Evolutionary conservation across 2,888 invertebrate genomes (phyloP).

Genomic region (Drosophila anomalata): DNA sequence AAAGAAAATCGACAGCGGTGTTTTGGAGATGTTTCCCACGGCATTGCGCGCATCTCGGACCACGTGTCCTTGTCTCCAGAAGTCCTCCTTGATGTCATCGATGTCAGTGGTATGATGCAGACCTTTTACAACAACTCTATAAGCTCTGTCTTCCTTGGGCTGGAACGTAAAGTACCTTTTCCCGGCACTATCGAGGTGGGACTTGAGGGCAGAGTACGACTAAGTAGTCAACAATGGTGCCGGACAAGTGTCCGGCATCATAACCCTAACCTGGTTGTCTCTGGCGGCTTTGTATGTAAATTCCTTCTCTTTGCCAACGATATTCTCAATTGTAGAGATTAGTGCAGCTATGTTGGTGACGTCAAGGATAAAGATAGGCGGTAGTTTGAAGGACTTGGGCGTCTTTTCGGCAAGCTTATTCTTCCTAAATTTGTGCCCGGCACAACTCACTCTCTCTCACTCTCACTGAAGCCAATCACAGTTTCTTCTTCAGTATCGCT

Average conservation of each 20-base stretch:
- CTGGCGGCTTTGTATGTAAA: neutral
- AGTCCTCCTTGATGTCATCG: neutral
- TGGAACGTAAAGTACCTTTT: neutral
- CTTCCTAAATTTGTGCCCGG: no score
- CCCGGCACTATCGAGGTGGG: neutral
- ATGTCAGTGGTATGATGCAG: neutral
- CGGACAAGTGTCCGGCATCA: no score
- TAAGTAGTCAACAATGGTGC: no score
- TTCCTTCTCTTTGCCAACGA: neutral
- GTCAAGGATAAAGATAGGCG: no score
- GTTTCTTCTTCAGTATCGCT: no score
- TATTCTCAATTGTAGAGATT: neutral
- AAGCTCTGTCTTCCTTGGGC: neutral
- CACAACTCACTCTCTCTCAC: no score
- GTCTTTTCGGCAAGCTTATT: no score
- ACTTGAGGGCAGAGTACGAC: neutral
- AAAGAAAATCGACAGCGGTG: neutral
- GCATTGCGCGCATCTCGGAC: neutral
- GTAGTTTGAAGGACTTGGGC: no score
- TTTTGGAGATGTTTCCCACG: neutral
- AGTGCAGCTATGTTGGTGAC: no score
- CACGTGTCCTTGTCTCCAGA: neutral
- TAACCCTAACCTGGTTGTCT: no score
- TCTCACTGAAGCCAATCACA: no score
- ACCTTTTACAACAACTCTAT: neutral